Evolutionary conservation across 2,113 vertebrate species (phyloP).

Genomic region (Gopherus flavomarginatus): DNA sequence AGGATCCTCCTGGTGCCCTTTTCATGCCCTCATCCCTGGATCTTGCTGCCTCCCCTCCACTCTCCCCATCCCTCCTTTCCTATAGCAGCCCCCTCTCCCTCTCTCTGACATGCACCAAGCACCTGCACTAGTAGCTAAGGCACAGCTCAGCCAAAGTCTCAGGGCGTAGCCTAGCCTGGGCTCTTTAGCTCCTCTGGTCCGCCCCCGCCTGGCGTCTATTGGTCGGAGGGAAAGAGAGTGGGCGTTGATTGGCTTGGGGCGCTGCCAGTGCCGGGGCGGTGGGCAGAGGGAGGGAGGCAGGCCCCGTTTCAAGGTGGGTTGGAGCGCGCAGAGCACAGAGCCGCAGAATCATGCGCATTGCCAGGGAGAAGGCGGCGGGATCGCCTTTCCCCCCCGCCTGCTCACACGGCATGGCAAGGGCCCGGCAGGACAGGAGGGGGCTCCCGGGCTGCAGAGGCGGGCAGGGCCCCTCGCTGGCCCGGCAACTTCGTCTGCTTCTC

Average conservation of each 20-base stretch:
- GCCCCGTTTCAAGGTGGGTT: constrained; percentile 93
- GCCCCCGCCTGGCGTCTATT: constrained; percentile 63
- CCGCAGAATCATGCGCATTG: constrained; percentile 99
- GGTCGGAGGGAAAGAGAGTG: constrained; percentile 68
- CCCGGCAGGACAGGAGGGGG: background rate
- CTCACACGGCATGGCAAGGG: constrained; percentile 54
- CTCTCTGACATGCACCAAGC: constrained; percentile 56
- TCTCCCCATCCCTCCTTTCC: constrained; percentile 86
- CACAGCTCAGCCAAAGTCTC: background rate
- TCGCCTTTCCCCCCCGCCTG: background rate
- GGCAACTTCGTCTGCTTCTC: constrained; percentile 13
- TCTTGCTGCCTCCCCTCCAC: constrained; percentile 82
- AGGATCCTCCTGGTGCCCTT: constrained; percentile 71
- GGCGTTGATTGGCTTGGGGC: constrained; percentile 80
- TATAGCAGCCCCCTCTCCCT: constrained; percentile 80
- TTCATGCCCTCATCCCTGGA: constrained; percentile 78
- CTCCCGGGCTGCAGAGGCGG: background rate
- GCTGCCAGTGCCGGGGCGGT: constrained; percentile 74
- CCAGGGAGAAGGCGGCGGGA: constrained; percentile 68
- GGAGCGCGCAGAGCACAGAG: constrained; percentile 89
- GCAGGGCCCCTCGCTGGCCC: constrained; percentile 17
- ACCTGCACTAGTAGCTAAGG: constrained; percentile 57
- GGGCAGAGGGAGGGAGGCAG: constrained; percentile 64
- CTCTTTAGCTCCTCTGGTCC: constrained; percentile 78
- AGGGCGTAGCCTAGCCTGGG: constrained; percentile 88